Percentiles rank a stretch among this genome's conserved stretches.
Conservation (phyloP, 2,797 vertebrate species). For the Nannoperca obscura region DNA sequence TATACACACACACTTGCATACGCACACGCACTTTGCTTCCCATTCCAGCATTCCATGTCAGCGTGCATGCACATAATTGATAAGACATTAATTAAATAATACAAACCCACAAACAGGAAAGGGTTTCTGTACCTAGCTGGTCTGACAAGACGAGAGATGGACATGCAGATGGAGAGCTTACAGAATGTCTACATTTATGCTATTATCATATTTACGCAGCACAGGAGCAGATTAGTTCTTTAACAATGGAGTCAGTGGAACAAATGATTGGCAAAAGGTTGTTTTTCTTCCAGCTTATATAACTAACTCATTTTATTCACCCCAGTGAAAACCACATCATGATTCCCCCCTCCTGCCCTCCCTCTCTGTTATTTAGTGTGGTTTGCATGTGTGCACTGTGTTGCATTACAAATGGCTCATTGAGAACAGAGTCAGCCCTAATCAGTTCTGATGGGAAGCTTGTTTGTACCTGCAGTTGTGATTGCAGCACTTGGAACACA, state of each 20-base stretch:
- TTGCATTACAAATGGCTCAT: slow-evolving; percentile 43
- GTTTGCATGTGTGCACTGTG: slow-evolving; percentile 42
- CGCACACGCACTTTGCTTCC: not conserved
- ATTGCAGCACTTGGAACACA: slow-evolving; percentile 49
- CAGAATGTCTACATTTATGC: slow-evolving; percentile 19
- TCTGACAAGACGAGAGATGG: slow-evolving; percentile 27
- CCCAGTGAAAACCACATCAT: slow-evolving; percentile 50
- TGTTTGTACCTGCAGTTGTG: slow-evolving; percentile 69
- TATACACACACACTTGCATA: not conserved
- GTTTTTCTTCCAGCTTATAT: slow-evolving; percentile 68
- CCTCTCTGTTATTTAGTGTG: slow-evolving; percentile 19
- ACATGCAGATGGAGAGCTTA: slow-evolving; percentile 37
- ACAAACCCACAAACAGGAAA: slow-evolving; percentile 40
- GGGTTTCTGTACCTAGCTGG: slow-evolving; percentile 23
- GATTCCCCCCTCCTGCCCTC: slow-evolving; percentile 3
- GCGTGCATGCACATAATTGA: slow-evolving; percentile 19
- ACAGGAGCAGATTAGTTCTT: slow-evolving; percentile 57
- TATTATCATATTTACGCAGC: slow-evolving; percentile 56
- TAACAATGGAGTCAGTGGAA: slow-evolving; percentile 38
- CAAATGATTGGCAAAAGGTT: slow-evolving; percentile 60
- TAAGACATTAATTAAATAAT: slow-evolving; percentile 41
- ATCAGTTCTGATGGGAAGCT: slow-evolving; percentile 60
- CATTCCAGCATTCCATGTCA: slow-evolving; percentile 25
- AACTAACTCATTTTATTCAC: slow-evolving; percentile 65
- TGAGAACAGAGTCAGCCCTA: slow-evolving; percentile 37